Evolutionary conservation across 2,797 vertebrate species (phyloP).

Genomic region (Periophthalmus magnuspinnatus): DNA sequence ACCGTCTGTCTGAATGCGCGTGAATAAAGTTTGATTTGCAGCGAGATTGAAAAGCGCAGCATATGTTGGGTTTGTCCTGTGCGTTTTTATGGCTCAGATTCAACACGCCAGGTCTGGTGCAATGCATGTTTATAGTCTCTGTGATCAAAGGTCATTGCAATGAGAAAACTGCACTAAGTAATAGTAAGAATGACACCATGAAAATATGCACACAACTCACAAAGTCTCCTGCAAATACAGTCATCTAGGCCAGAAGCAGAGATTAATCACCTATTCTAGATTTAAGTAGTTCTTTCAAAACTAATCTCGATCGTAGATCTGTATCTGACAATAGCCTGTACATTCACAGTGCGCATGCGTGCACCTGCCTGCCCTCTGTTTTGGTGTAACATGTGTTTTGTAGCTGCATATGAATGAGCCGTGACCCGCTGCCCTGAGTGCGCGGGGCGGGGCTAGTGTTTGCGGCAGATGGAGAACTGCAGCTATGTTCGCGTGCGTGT

Average conservation of each 20-base stretch:
- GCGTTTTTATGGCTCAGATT: neutral
- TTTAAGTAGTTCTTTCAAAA: neutral
- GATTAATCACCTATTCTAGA: too few species aligned
- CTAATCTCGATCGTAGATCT: neutral
- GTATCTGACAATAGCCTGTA: neutral
- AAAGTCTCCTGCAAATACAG: too few species aligned
- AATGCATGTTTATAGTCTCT: neutral
- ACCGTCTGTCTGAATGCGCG: neutral
- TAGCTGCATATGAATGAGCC: conserved; percentile 12
- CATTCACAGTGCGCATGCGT: conserved; percentile 4
- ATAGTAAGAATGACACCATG: too few species aligned
- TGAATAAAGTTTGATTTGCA: neutral
- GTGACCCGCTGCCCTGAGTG: conserved; percentile 33
- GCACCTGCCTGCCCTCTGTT: neutral
- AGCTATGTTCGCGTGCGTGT: conserved; percentile 47
- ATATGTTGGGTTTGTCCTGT: neutral
- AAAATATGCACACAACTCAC: too few species aligned
- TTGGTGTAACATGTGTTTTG: neutral
- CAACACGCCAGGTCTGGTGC: too few species aligned
- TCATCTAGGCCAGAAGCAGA: too few species aligned
- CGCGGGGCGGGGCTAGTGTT: conserved; percentile 56
- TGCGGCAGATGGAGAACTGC: conserved; percentile 80
- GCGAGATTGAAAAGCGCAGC: neutral
- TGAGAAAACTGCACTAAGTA: too few species aligned
- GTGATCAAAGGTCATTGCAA: too few species aligned